Percentiles rank a stretch among this genome's conserved stretches.
Evolutionary conservation across 2,888 invertebrate genomes (phyloP).

Genomic region (Dorcus parallelipipedus): DNA sequence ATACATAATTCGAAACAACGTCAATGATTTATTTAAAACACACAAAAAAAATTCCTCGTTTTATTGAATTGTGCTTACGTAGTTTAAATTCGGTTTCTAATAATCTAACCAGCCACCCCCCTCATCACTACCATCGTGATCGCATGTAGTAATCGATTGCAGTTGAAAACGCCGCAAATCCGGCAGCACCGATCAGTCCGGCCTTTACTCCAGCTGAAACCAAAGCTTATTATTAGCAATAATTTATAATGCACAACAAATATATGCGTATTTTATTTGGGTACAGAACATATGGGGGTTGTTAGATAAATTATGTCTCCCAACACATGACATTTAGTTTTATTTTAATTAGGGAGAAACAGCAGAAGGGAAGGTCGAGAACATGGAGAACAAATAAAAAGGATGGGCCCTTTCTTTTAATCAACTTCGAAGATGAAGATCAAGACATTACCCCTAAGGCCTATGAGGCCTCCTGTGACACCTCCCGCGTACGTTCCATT

Average conservation of each 20-base stretch:
- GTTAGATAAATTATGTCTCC: too few species aligned
- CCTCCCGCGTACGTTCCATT: constrained; percentile 95
- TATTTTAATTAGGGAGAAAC: not conserved
- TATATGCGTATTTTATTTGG: too few species aligned
- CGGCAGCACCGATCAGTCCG: constrained; percentile 89
- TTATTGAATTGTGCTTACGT: too few species aligned
- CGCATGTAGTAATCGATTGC: constrained; percentile 95
- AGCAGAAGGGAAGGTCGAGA: not conserved
- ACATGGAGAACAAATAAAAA: too few species aligned
- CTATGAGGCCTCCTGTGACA: constrained; percentile 89
- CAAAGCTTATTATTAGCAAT: constrained; percentile 19
- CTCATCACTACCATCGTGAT: constrained; percentile 31
- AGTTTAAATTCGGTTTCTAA: too few species aligned
- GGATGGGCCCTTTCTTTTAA: too few species aligned
- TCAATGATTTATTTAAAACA: too few species aligned
- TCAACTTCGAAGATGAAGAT: not conserved
- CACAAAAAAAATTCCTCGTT: too few species aligned
- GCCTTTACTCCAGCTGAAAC: constrained; percentile 88
- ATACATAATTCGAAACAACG: too few species aligned
- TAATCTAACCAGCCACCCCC: too few species aligned
- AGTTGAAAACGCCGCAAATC: constrained; percentile 97
- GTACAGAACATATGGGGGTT: too few species aligned
- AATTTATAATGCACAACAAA: too few species aligned
- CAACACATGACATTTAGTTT: not conserved
- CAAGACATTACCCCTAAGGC: constrained; percentile 63